Evolutionary conservation across 1,140 invertebrate genomes (phyloP).

Genomic region (Sitophilus oryzae): DNA sequence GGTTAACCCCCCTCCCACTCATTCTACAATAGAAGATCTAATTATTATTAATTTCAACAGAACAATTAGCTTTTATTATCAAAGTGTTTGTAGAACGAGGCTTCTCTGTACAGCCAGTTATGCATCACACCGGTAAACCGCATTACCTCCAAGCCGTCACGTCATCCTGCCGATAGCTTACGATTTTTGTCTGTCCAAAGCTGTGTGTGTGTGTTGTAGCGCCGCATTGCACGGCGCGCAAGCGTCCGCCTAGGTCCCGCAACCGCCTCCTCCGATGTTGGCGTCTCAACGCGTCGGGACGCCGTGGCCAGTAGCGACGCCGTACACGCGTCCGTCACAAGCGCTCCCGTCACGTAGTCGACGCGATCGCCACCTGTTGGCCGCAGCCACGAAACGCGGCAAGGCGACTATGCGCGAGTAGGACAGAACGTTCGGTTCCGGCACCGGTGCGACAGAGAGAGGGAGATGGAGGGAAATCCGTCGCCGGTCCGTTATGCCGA

Average conservation of each 20-base stretch:
- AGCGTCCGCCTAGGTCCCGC: not conserved
- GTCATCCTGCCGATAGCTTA: no score
- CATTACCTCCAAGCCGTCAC: no score
- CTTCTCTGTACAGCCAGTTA: no score
- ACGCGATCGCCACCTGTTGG: not conserved
- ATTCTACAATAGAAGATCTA: no score
- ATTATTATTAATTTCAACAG: no score
- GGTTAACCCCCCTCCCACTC: no score
- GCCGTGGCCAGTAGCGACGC: not conserved
- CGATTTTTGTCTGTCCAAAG: not conserved
- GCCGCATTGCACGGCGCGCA: not conserved
- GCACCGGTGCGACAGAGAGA: no score
- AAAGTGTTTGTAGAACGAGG: no score
- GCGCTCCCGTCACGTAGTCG: not conserved
- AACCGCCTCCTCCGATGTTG: not conserved
- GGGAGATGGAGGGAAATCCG: not conserved
- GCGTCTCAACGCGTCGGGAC: not conserved
- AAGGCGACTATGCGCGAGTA: not conserved
- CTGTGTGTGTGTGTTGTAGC: not conserved
- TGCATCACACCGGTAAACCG: no score
- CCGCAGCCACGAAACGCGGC: not conserved
- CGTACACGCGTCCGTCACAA: not conserved
- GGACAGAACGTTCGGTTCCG: no score
- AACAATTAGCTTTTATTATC: no score
- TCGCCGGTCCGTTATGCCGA: no score